Evolutionary conservation across 2,113 vertebrate genomes (phyloP).

Genomic region (Mirounga angustirostris): DNA sequence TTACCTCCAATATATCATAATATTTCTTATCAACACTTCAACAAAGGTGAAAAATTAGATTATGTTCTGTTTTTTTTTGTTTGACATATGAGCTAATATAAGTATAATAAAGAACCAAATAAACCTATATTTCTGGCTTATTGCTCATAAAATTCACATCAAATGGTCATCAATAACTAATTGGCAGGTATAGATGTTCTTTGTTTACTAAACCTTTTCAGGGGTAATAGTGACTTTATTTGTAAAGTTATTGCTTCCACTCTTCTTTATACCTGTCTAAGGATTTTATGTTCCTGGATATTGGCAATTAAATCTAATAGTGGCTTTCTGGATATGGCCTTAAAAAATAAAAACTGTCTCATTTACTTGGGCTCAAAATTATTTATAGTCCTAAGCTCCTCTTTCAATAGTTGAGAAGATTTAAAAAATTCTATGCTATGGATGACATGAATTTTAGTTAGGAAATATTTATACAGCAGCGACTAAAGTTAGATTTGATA

Average conservation of each 20-base stretch:
- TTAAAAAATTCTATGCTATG: not conserved
- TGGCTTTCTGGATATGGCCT: not conserved
- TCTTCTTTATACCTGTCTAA: not conserved
- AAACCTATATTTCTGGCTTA: constrained; percentile 9
- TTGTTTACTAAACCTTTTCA: not conserved
- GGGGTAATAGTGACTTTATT: not conserved
- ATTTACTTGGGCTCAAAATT: not conserved
- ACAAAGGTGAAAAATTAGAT: not conserved
- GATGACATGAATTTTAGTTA: not conserved
- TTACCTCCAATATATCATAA: not conserved
- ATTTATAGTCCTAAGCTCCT: not conserved
- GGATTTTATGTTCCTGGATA: not conserved
- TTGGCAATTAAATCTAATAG: not conserved
- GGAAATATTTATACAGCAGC: not conserved
- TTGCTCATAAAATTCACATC: not conserved
- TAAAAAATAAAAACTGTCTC: not conserved
- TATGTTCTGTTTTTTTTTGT: not conserved
- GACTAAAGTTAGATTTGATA: not conserved
- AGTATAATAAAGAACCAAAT: constrained; percentile 3
- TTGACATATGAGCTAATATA: not conserved
- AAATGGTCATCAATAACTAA: not conserved
- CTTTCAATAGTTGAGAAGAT: not conserved
- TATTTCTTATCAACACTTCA: not conserved
- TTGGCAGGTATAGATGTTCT: not conserved
- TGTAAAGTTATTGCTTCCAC: not conserved